phyloP scores from a whole-genome alignment of 2,888 invertebrate genomes.

The Agrotis ipsilon region DNA sequence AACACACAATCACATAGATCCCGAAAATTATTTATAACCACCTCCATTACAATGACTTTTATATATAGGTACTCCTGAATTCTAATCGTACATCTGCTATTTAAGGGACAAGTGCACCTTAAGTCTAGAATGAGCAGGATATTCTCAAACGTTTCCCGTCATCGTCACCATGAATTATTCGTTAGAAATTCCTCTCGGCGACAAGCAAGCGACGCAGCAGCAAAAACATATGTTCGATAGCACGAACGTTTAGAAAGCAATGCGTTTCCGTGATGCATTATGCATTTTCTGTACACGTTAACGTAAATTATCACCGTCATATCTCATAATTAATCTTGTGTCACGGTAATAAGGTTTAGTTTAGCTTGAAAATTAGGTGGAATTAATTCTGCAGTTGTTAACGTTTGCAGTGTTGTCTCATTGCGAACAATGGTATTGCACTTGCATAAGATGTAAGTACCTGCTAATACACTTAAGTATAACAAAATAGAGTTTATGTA shows the following conservation, averaged over 20 bases:
- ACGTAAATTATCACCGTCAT: conserved; percentile 54
- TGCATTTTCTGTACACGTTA: conserved; percentile 70
- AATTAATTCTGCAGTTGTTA: conserved; percentile 64
- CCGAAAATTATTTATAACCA: background rate
- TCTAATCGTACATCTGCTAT: conserved; percentile 4
- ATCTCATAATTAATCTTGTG: conserved; percentile 52
- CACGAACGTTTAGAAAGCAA: conserved; percentile 76
- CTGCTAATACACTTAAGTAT: conserved; percentile 46
- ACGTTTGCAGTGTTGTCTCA: conserved; percentile 64
- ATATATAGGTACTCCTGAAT: no score
- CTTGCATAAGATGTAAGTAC: conserved; percentile 65
- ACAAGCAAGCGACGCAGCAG: conserved; percentile 54
- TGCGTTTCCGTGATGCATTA: conserved; percentile 75
- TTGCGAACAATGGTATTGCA: conserved; percentile 69
- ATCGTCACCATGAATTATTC: conserved; percentile 43
- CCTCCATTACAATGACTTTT: background rate
- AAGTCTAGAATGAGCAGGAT: conserved; percentile 41
- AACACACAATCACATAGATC: background rate
- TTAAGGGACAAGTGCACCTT: conserved; percentile 13
- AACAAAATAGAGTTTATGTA: conserved; percentile 48
- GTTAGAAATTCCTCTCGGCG: conserved; percentile 48
- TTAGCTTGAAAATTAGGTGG: conserved; percentile 40
- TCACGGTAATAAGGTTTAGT: conserved; percentile 47
- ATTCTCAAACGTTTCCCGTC: conserved; percentile 58
- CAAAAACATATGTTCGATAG: conserved; percentile 69